Conservation (phyloP, 2,888 invertebrate species). For the Scrobipalpa atriplicella region DNA sequence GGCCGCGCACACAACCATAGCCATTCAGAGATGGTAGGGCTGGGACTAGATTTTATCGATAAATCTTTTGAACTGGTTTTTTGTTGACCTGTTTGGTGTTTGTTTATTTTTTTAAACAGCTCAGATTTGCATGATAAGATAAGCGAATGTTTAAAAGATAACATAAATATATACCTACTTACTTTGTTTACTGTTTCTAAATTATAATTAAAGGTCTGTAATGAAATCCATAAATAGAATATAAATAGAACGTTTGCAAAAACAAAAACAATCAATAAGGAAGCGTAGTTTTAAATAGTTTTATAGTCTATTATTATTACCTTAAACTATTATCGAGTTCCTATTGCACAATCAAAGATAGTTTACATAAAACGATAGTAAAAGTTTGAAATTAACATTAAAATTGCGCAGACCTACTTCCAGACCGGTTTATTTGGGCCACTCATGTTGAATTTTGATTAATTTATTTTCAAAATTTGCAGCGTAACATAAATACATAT, state of each 20-base stretch:
- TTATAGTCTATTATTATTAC: neutral
- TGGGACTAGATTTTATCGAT: conserved; percentile 12
- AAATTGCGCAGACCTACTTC: conserved; percentile 16
- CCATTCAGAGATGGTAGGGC: conserved; percentile 40
- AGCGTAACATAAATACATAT: neutral
- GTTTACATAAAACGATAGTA: conserved; percentile 17
- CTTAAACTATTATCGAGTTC: neutral
- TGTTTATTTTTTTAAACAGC: neutral
- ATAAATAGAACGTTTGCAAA: neutral
- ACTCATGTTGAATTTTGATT: conserved; percentile 6
- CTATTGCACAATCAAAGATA: neutral
- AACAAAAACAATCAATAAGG: conserved; percentile 2
- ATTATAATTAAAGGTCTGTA: neutral
- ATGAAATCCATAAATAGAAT: neutral
- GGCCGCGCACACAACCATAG: conserved; percentile 68
- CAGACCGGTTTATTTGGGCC: conserved; percentile 6
- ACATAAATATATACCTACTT: too few species aligned
- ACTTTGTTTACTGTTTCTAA: too few species aligned
- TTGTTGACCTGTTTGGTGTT: neutral
- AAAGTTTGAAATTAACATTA: conserved; percentile 4
- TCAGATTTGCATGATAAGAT: neutral
- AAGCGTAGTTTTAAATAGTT: neutral
- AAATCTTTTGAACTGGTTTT: neutral
- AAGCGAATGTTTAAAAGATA: too few species aligned
- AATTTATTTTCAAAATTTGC: neutral